Evolutionary conservation across 30 jellyfish, hydroid and myxozoan species (phyloP).

Genomic region (Sanderia malayensis): DNA sequence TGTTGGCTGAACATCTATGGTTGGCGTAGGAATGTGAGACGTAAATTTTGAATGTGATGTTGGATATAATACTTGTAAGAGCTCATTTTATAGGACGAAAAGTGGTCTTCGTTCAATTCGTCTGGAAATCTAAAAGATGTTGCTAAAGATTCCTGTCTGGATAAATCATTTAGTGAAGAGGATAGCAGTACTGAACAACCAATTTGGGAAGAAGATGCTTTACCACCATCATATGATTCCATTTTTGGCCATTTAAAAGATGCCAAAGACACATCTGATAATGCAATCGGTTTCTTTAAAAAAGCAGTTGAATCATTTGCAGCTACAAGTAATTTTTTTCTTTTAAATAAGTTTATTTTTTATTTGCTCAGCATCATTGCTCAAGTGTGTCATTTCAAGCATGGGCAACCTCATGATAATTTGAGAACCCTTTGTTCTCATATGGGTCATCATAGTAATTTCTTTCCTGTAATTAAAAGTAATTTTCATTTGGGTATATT

Average conservation of each 20-base stretch:
- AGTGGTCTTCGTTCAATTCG: too few species aligned
- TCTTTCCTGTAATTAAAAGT: too few species aligned
- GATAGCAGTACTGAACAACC: constrained; percentile 63
- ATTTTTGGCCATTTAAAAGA: constrained; percentile 80
- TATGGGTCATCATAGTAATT: too few species aligned
- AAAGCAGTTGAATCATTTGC: constrained; percentile 47
- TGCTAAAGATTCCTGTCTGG: not conserved
- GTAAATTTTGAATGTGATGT: too few species aligned
- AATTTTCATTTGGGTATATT: too few species aligned
- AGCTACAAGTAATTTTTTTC: constrained; percentile 53
- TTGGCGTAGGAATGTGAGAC: too few species aligned
- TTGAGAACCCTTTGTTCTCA: too few species aligned
- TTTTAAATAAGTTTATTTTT: not conserved
- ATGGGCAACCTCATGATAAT: not conserved
- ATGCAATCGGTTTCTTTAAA: constrained; percentile 60
- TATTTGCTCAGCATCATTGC: not conserved
- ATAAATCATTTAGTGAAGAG: constrained; percentile 44
- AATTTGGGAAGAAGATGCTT: constrained; percentile 55
- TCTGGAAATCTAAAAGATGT: not conserved
- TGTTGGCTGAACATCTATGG: too few species aligned
- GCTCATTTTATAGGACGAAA: too few species aligned
- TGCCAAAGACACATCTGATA: constrained; percentile 49
- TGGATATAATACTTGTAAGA: too few species aligned
- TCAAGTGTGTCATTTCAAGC: not conserved
- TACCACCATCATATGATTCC: constrained; percentile 79